phyloP scores from a whole-genome alignment of 2,888 invertebrate species.

The Syritta pipiens region DNA sequence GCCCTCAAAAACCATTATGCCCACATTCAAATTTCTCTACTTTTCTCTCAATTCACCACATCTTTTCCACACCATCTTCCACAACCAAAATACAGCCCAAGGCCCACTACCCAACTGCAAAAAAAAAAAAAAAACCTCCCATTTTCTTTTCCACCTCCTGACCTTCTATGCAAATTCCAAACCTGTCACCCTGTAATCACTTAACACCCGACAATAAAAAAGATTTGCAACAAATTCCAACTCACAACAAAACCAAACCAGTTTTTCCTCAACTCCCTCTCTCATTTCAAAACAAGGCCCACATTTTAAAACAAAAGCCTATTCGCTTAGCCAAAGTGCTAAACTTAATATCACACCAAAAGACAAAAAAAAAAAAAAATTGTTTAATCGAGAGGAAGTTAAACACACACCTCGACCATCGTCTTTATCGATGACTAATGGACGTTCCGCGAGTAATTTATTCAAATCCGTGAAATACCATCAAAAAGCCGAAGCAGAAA shows the following conservation, averaged over 20 bases:
- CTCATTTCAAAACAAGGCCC: neutral
- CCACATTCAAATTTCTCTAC: too few relatives aligned
- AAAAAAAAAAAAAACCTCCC: neutral
- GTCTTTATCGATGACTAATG: conserved; percentile 18
- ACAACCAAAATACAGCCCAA: too few relatives aligned
- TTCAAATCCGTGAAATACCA: conserved; percentile 19
- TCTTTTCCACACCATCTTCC: too few relatives aligned
- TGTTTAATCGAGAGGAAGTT: conserved; percentile 6
- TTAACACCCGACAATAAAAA: neutral
- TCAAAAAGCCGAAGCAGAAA: neutral
- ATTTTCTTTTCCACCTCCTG: neutral
- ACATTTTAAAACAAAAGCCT: neutral
- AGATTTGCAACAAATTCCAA: neutral
- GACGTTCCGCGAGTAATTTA: conserved; percentile 17
- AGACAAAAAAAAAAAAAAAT: too few relatives aligned
- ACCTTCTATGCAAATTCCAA: neutral
- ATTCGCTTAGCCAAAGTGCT: neutral
- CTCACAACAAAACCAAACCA: neutral
- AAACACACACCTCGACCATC: conserved; percentile 2
- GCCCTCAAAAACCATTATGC: too few relatives aligned
- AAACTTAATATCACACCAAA: neutral
- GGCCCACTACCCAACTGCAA: too few relatives aligned
- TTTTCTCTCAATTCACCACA: too few relatives aligned
- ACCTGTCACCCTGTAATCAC: neutral
- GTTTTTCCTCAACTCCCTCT: neutral